phyloP scores from a whole-genome alignment of 2,113 vertebrate genomes.

The Gulo gulo region DNA sequence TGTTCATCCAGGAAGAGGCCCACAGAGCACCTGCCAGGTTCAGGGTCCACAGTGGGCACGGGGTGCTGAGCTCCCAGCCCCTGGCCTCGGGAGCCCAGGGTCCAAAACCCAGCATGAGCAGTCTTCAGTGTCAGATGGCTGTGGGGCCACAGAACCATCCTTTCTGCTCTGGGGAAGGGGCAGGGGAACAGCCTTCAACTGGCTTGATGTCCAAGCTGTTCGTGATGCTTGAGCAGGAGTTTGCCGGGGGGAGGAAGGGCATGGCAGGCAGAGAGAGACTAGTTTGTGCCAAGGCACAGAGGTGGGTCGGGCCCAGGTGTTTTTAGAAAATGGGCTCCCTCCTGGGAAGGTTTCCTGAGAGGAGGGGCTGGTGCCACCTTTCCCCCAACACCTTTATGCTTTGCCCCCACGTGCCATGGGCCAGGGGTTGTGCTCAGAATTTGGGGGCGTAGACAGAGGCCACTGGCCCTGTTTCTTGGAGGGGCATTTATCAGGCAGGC shows the following conservation, averaged over 20 bases:
- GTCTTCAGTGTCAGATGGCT: background rate
- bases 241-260: background rate
- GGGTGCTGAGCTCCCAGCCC: background rate
- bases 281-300: background rate
- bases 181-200: background rate
- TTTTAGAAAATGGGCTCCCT: background rate
- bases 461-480: background rate
- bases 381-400: background rate
- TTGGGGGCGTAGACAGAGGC: background rate
- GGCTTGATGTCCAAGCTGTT: background rate
- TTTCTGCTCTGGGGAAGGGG: background rate
- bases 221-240: background rate
- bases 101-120: background rate
- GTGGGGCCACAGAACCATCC: background rate
- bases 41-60: background rate
- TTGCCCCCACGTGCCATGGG: accelerated
- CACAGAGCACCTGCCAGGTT: background rate
- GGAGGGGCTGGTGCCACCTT: background rate
- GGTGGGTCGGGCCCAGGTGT: background rate
- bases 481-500: background rate
- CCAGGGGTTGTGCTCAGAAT: background rate
- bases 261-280: background rate
- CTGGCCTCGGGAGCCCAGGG: background rate
- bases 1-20: background rate
- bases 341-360: background rate